Evolutionary conservation across 2,888 invertebrate species (phyloP).

Genomic region (Nephrotoma flavescens): DNA sequence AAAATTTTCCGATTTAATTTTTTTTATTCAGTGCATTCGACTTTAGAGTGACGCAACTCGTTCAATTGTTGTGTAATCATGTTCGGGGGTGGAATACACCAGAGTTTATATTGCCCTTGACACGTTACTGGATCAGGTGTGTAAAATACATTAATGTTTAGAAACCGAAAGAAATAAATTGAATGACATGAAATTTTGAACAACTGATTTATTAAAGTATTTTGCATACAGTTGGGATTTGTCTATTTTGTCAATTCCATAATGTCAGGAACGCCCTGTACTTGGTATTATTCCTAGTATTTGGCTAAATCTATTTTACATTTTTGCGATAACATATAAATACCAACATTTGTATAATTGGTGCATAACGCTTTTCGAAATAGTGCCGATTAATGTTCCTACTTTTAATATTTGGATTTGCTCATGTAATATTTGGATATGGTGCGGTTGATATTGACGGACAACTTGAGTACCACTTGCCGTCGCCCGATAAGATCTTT

Average conservation of each 20-base stretch:
- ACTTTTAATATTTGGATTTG: background rate
- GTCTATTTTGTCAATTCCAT: no score
- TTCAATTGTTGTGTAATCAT: background rate
- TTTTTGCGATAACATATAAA: background rate
- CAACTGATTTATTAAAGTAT: no score
- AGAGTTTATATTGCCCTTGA: conserved; percentile 60
- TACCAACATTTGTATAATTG: background rate
- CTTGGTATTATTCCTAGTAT: background rate
- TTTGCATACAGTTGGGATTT: no score
- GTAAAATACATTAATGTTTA: no score
- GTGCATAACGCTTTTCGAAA: no score
- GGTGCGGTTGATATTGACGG: background rate
- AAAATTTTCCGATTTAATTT: no score
- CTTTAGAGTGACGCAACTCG: background rate
- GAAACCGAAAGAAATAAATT: no score
- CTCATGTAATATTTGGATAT: background rate
- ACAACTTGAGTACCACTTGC: background rate
- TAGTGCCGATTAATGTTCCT: background rate
- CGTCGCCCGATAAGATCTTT: background rate
- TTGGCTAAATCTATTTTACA: background rate
- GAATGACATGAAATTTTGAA: no score
- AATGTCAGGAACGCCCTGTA: no score
- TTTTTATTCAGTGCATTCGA: no score
- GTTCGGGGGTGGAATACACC: no score
- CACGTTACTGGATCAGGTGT: conserved; percentile 29